These are phyloP conservation scores for Ochotona curzoniae DNA, from an alignment of 2,113 vertebrate genomes.

Conservation along the genomic window DNA sequence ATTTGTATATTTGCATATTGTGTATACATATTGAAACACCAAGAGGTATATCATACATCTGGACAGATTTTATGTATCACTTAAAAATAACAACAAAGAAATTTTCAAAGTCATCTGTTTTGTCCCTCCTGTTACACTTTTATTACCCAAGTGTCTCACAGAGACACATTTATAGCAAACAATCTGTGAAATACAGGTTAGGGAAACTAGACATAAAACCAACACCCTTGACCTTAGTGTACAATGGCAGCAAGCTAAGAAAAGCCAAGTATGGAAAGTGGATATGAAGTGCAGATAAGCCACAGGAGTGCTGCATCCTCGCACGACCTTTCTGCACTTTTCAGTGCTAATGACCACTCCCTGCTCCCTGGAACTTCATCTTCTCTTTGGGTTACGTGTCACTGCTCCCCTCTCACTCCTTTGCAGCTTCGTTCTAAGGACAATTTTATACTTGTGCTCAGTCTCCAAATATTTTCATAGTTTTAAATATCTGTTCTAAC, in stretches of 20 bases:
- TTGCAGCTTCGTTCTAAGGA: constrained; percentile 7
- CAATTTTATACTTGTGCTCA: constrained; percentile 24
- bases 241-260: background rate
- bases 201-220: constrained; percentile 19
- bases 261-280: background rate
- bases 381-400: constrained; percentile 42
- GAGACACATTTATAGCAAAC: background rate
- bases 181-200: background rate
- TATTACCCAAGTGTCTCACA: background rate
- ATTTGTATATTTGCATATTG: too few species aligned
- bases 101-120: background rate
- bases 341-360: background rate
- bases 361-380: background rate
- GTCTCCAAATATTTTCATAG: background rate
- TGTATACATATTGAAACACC: too few species aligned
- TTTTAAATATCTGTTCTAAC: background rate
- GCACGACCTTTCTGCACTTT: background rate
- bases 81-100: too few species aligned
- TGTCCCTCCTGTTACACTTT: background rate
- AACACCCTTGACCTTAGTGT: background rate
- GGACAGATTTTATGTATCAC: too few species aligned
- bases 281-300: background rate
- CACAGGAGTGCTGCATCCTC: background rate
- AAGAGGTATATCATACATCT: too few species aligned
- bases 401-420: background rate